Evolutionary conservation across 1,140 invertebrate species (phyloP).

Genomic region (Brachionus sp.): DNA sequence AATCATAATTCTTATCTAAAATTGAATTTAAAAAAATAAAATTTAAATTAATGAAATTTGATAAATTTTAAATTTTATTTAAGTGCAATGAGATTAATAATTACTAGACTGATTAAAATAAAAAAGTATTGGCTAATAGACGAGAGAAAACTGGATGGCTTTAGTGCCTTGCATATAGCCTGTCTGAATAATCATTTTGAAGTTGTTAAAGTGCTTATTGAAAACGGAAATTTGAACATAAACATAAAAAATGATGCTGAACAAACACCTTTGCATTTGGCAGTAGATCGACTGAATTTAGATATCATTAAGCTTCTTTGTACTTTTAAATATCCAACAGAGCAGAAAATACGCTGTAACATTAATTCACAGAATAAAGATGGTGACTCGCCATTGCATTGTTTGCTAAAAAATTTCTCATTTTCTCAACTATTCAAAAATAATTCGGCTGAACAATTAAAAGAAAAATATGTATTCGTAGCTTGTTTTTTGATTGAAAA

Average conservation of each 20-base stretch:
- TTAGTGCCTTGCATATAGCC: conserved; percentile 88
- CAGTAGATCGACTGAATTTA: conserved; percentile 89
- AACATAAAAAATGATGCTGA: conserved; percentile 87
- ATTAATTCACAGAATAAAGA: conserved; percentile 53
- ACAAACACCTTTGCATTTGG: conserved; percentile 90
- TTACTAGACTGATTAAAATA: conserved; percentile 8
- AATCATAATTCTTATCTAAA: too few species aligned
- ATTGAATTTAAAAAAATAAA: background rate
- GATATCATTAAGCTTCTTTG: conserved; percentile 74
- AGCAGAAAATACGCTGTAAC: conserved; percentile 34
- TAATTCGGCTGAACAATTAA: conserved; percentile 52
- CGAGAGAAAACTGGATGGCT: conserved; percentile 92
- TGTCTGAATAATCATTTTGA: conserved; percentile 95
- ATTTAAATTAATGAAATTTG: background rate
- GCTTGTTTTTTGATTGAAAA: conserved; percentile 90
- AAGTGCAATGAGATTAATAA: conserved; percentile 13
- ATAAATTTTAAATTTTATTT: background rate
- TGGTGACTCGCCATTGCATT: conserved; percentile 52
- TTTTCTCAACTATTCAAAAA: conserved; percentile 73
- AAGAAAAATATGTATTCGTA: conserved; percentile 93
- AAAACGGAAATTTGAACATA: conserved; percentile 76
- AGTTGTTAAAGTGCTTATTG: conserved; percentile 78
- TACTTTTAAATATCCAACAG: background rate
- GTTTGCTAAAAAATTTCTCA: conserved; percentile 4
- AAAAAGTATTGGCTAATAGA: conserved; percentile 32